Base-by-base conservation (phyloP, 2,888 invertebrate species). In the Drosophila stalkeri region DNA sequence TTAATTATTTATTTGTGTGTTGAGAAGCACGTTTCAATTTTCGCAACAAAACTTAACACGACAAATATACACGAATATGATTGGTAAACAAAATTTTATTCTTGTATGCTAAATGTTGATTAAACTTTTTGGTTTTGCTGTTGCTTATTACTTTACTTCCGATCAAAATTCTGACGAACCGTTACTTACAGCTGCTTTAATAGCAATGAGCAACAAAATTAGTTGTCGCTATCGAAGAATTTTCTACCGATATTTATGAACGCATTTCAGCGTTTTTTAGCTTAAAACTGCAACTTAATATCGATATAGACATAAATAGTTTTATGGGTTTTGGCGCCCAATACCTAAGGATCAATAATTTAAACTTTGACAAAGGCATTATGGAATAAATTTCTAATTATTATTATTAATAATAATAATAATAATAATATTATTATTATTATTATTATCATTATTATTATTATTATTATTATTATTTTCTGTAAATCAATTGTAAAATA, bases 171-270 rank as follows among this genome's bases (percentile, higher is more conserved):
- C 27, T n/a, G 37, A 43, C 55, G 54, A 76, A 71, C 75, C 77
- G 72, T 75, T 75, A 76, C 62, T 49, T 23, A 18, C 65, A 35
- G 54, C 55, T 71, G 77, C 59, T 51, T 71, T 35, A 47, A 61
- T 64, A 69, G 47, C 64, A 74, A 62, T 75, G 72, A 75, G 35
- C 14, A 27, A 46, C n/a, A 59, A n/a, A 51, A 51, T 43, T 35
- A 9, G n/a, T 35, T 69, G 44, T 1, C 27, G 23, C 23, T 27
- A 35, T 70, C 51, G 62, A 46, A 39, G 9, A 41, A 23, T 54
- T n/a, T 7, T 18, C 2, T 33, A 64, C 46, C 64, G 64, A 66
- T 54, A 52, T 2, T 9, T 14, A 4, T 2, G 3, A 43, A 37
- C 2, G 27, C 27, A 27, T 16, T 44, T 44, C 16, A 16, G 23